Evolutionary conservation across 2,797 vertebrate genomes (phyloP), one percentile per base, ranked within the genome.

Genomic region (Chanos chanos): DNA sequence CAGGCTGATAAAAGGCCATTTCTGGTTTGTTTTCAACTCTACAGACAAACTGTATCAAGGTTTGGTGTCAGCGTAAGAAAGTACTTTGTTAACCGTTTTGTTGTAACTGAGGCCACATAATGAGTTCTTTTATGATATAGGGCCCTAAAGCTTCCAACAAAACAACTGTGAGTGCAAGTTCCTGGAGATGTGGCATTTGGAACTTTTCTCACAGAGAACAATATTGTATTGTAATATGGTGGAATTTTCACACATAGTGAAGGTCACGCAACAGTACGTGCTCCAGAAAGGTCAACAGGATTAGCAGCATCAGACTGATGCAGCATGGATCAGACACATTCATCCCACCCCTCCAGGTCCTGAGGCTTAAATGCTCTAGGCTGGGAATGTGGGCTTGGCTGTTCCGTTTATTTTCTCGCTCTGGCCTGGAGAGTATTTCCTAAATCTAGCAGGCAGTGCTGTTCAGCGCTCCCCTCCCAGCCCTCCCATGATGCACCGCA

Each of bases 201-300:
- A 65, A 44, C 34, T 18, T 28, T 62, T 19, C 15, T 5, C 25
- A 49, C 7, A 15, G 47, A 10, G 37, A 47, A 9, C 47, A 54
- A 52, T 75, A 55, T 47, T 41, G 37, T 25, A 24, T 31, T 48
- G 64, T 57, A 49, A 61, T 49, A 49, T 16, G 44, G 36, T 33
- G 7, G 62, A 51, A 61, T 69, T 64, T 71, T 41, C 33, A 16
- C 10, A 71, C 49, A 61, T 63, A 69, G 68, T 43, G 55, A 70
- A 64, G 57, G 63, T 65, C 63, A 60, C 30, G 25, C 55, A 58
- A 56, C 33, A 30, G 21, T 25, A 48, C 44, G 44, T 24, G 45
- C 44, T 49, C 41, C 34, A 7, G n/a, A 64, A 72, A 74, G 61
- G 73, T 66, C 63, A 68, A 37, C 19, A 9, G 61, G 76, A 76